These are phyloP conservation scores for Donacobius atricapilla DNA, from an alignment of 2,113 vertebrate genomes.

Conservation along the genomic window DNA sequence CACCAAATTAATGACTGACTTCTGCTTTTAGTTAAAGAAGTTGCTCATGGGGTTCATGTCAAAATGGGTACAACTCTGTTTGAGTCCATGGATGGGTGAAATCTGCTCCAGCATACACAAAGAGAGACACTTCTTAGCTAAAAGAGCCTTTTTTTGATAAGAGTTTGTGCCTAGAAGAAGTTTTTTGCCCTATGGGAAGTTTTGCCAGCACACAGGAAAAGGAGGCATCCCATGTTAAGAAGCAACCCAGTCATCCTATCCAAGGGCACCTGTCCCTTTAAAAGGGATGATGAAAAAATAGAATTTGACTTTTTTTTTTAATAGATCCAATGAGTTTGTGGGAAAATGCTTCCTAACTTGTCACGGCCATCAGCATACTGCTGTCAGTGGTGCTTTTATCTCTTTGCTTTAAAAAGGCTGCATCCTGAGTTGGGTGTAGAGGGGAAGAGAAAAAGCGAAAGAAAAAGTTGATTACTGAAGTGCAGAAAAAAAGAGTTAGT, in stretches of 20 bases:
- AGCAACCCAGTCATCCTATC: background rate
- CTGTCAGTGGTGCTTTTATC: conserved; percentile 35
- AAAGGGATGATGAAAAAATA: background rate
- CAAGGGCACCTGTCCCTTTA: background rate
- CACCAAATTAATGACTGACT: background rate
- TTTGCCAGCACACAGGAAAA: background rate
- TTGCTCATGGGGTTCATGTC: rapidly evolving
- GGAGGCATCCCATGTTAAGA: background rate
- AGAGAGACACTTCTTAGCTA: background rate
- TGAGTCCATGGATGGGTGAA: background rate
- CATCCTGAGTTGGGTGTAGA: background rate
- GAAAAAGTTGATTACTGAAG: conserved; percentile 23
- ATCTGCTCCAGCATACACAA: background rate
- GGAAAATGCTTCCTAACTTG: conserved; percentile 4
- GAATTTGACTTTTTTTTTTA: background rate
- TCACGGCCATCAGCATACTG: background rate
- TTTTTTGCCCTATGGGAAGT: background rate
- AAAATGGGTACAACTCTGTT: background rate
- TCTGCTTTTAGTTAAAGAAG: background rate
- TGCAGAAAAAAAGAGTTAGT: background rate
- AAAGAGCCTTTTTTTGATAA: background rate
- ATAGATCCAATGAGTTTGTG: background rate
- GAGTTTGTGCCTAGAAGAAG: background rate
- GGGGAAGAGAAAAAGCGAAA: background rate
- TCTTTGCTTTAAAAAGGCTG: conserved; percentile 15